Base-by-base conservation (phyloP, 92 coral and sea anemone genomes). In the Phenganax subtilis region DNA sequence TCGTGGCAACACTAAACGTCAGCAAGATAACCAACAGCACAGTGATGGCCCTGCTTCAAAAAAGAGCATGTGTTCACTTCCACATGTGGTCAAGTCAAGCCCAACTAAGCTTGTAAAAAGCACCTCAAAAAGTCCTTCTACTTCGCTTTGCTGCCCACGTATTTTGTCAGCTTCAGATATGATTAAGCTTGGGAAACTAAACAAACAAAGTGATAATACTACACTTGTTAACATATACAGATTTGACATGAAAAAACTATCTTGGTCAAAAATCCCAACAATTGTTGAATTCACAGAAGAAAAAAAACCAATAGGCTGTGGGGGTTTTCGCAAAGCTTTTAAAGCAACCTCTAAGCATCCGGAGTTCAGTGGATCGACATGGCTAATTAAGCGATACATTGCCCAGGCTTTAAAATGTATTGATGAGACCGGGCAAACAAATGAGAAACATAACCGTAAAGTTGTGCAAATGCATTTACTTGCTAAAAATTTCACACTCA, bases 381-480 rank as follows among this genome's bases (percentile, higher is more conserved):
- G 88, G 91, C 86, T 88, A 16, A 57, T 85, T 47, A 85, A 88
- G 57, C 67, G 75, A 60, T 88, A 85, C 60, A 86, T 85, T 14
- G 74, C 68, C 57, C 62, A 58, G 27, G 88, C 87, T 47, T 53
- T 65, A 51, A 81, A 88, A 6, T 79, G 81, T 57, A 88, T 85
- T 27, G 87, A 69, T 59, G 77, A 66, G 61, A 64, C 77, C 55
- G 78, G 72, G 16, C 88, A 81, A 59, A 81, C 86, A 28, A 47
- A 52, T 57, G 88, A 88, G 62, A 57, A 88, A 63, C 91, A 88
- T 75, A 88, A 88, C 31, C 72, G 72, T n/a, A 86, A 86, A 72
- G 62, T 71, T 9, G 91, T 88, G 29, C 91, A 88, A 55, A 86
- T 83, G 89, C 91, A 88, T 54, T 74, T 77, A 27, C 83, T 88